These are phyloP conservation scores for Dinocampus coccinellae DNA, from an alignment of 2,888 invertebrate species.

Conservation along the genomic window DNA sequence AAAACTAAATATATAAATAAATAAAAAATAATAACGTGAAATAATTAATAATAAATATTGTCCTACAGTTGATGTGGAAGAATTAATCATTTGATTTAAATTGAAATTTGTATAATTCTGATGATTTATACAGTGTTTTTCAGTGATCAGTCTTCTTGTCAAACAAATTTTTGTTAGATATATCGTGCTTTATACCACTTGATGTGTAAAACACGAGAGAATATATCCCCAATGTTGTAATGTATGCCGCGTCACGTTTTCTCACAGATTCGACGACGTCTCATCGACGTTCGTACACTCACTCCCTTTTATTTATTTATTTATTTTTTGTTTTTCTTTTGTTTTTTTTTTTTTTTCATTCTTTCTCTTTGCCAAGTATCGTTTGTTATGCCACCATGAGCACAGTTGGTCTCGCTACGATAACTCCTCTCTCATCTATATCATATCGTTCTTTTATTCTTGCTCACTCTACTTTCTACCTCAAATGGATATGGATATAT, in stretches of 20 bases:
- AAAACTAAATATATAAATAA: neutral
- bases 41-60: neutral
- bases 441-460: constrained; percentile 6
- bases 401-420: constrained; percentile 45
- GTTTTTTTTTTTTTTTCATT: neutral
- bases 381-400: constrained; percentile 51
- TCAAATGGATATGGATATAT: neutral
- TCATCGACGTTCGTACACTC: constrained; percentile 28
- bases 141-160: constrained; percentile 14
- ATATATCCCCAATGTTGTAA: constrained; percentile 51
- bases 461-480: constrained; percentile 5
- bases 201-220: constrained; percentile 2
- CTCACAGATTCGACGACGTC: constrained; percentile 30
- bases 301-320: constrained; percentile 14
- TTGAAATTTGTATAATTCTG: neutral
- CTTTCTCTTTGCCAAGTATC: constrained; percentile 29
- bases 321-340: neutral
- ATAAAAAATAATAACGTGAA: neutral
- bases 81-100: neutral
- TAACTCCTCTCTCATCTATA: constrained; percentile 44
- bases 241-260: constrained; percentile 65
- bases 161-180: constrained; percentile 3
- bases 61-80: neutral
- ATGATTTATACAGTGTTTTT: neutral
- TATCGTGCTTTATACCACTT: constrained; percentile 7